Percentiles rank a stretch among this genome's conserved stretches.
These are phyloP conservation scores for Holacanthella duospinosa DNA, from an alignment of 2,888 invertebrate species.

Conservation along the genomic window DNA sequence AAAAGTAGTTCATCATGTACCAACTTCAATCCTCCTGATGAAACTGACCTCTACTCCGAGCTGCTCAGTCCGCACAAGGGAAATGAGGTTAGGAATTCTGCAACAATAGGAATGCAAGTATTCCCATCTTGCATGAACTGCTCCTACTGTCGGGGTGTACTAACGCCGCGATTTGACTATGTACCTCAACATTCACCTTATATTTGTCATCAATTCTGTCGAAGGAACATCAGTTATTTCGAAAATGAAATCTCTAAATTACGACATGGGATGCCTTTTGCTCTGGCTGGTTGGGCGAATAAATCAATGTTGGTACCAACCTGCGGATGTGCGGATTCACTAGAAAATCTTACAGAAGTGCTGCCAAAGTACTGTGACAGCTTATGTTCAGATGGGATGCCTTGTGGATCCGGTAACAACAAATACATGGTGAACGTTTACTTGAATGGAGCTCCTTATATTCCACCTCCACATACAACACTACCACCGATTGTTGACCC, in stretches of 20 bases:
- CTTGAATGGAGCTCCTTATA: background rate
- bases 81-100: too few relatives aligned
- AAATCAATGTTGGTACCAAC: background rate
- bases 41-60: background rate
- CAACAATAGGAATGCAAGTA: too few relatives aligned
- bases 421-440: background rate
- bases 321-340: background rate
- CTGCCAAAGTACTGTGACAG: background rate
- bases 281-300: background rate
- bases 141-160: background rate
- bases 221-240: background rate
- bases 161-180: background rate
- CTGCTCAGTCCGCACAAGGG: background rate
- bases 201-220: background rate
- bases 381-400: background rate
- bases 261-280: background rate
- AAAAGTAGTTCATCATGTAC: background rate
- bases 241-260: background rate
- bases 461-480: background rate
- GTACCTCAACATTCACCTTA: background rate
- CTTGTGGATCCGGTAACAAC: background rate
- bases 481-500: background rate
- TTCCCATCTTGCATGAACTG: background rate
- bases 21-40: background rate
- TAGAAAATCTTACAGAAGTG: background rate